Base-by-base conservation (phyloP, 2,113 vertebrate species). In the Ia io region DNA sequence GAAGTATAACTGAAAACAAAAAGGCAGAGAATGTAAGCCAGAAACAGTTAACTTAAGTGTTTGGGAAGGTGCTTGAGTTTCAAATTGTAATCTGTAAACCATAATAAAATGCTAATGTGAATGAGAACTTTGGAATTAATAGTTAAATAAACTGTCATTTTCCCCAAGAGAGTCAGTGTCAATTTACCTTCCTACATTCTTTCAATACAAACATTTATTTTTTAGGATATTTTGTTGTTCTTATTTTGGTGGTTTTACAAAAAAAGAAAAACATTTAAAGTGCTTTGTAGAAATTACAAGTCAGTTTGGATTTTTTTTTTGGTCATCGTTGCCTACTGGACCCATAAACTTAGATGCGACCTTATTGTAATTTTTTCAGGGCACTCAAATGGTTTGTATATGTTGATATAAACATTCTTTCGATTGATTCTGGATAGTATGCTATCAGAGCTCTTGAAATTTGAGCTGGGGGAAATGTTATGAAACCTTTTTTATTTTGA, bases 1-100 rank as follows among this genome's bases (percentile, higher is more conserved):
- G 37, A 93, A 83, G 22, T 71, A 78, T 79, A 88, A 84, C 67
- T 73, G 49, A 63, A 90, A 87, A 63, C 47, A 84, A 53, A 95
- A 83, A 49, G 32, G 17, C 28, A 49, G 40, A 61, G 51, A 93
- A 10, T 63, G 47, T 76, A 95, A 93, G 83, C 67, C 8, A 70
- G 53, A 91, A 82, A 35, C 35, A 49, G 79, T 70, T 88, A 73
- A 79, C 71, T 96, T 89, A 47, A 78, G 20, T 90, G 18, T 96
- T 86, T 80, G 84, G 56, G 85, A 96, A 88, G 76, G 28, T 91
- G 25, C 44, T 93, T 74, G 49, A 90, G 87, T 91, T 96, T 95
- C 77, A 78, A 47, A 20, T 86, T 96, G 51, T 22, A 71, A 1
- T 56, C n/a, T 79, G 28, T 89, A 77, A 95, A 83, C 85, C 42